phyloP scores from a whole-genome alignment of 2,113 vertebrate genomes.

The Gavia stellata region DNA sequence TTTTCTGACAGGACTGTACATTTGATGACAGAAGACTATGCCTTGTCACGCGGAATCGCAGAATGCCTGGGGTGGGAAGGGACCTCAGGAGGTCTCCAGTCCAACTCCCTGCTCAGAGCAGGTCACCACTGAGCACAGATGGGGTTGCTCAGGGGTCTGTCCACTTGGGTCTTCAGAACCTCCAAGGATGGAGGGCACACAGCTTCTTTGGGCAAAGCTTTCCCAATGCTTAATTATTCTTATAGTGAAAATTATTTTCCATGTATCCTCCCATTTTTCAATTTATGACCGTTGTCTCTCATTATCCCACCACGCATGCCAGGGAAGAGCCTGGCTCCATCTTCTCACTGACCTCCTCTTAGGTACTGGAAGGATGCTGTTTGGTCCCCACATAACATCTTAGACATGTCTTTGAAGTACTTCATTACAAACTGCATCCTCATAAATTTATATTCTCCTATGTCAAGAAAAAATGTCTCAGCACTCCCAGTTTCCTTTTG shows the following conservation, averaged over 20 bases:
- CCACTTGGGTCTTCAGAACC: neutral
- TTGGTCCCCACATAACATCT: neutral
- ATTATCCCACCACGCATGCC: neutral
- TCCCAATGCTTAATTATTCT: neutral
- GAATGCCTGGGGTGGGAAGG: neutral
- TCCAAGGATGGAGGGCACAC: neutral
- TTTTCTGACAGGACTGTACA: neutral
- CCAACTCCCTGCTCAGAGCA: neutral
- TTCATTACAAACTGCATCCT: neutral
- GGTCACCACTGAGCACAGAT: neutral
- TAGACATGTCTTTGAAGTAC: neutral
- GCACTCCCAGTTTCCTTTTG: neutral
- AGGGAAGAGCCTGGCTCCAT: neutral
- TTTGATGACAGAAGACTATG: neutral
- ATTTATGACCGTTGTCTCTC: neutral
- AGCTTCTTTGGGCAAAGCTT: neutral
- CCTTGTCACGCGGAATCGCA: neutral
- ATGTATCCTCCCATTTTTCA: neutral
- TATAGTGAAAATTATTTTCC: neutral
- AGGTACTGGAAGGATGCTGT: neutral
- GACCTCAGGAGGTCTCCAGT: neutral
- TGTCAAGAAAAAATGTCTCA: neutral
- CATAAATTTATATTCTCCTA: neutral
- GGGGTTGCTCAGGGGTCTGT: neutral
- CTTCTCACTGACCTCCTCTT: neutral